phyloP scores from a whole-genome alignment of 2,797 vertebrate genomes.

The Eupleurogrammus muticus region DNA sequence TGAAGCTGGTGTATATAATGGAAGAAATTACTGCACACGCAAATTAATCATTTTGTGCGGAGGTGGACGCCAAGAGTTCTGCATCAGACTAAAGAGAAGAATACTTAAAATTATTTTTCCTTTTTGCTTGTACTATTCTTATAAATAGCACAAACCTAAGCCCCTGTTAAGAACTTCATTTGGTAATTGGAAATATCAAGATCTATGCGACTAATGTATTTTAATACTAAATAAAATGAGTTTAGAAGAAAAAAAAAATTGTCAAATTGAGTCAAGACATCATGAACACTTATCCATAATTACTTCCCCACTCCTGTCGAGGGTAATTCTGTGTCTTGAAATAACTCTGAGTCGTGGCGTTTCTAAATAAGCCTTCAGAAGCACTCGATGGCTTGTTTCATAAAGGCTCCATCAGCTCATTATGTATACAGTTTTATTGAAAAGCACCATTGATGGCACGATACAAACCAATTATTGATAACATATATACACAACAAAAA shows the following conservation, averaged over 20 bases:
- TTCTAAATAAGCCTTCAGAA: conserved; percentile 59
- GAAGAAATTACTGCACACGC: no score
- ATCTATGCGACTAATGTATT: no score
- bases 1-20: no score
- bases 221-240: no score
- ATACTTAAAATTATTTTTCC: no score
- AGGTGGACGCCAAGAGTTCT: no score
- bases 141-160: no score
- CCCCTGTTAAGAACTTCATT: no score
- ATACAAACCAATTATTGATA: conserved; percentile 45
- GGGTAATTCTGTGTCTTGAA: conserved; percentile 61
- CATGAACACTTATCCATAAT: conserved; percentile 60
- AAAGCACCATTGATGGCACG: conserved; percentile 51
- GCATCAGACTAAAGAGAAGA: no score
- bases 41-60: no score
- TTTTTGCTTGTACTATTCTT: no score
- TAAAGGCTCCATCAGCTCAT: conserved; percentile 69
- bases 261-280: conserved; percentile 57
- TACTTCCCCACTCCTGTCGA: conserved; percentile 60
- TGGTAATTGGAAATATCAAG: no score
- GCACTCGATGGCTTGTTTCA: conserved; percentile 62
- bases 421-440: conserved; percentile 45
- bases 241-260: conserved; percentile 20
- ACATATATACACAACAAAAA: conserved; percentile 26
- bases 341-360: conserved; percentile 60